Percentiles rank a stretch among this genome's conserved stretches.
Conservation (phyloP, 2,888 invertebrate genomes). For the Phyto melanocephala region DNA sequence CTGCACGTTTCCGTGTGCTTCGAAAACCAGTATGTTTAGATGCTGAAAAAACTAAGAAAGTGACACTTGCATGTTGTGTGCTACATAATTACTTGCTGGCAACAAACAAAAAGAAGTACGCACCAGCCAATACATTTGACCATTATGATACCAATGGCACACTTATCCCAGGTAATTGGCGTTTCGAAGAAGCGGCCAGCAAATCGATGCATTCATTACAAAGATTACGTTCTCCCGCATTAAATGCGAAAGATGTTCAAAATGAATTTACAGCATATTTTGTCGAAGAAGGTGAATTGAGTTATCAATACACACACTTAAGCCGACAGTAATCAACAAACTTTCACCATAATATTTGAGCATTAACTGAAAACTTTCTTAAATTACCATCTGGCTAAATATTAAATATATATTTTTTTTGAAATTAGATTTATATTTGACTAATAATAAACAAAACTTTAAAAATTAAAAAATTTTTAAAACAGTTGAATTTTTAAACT, state of each 20-base stretch:
- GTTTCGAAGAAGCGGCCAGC: background rate
- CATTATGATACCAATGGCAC: constrained; percentile 11
- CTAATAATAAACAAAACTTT: too few relatives aligned
- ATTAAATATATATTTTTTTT: too few relatives aligned
- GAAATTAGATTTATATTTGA: too few relatives aligned
- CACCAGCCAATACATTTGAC: constrained; percentile 8
- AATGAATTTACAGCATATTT: constrained; percentile 22
- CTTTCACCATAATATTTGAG: too few relatives aligned
- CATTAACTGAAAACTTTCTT: too few relatives aligned
- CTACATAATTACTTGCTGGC: constrained; percentile 16
- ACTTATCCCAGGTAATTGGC: constrained; percentile 7
- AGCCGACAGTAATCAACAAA: too few relatives aligned
- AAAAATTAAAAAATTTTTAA: too few relatives aligned
- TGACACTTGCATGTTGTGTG: too few relatives aligned
- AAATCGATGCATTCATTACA: constrained; percentile 11
- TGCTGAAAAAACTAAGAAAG: background rate
- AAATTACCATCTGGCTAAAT: too few relatives aligned
- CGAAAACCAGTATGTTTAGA: background rate
- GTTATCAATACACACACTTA: constrained; percentile 21
- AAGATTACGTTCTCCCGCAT: background rate
- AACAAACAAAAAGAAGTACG: constrained; percentile 17
- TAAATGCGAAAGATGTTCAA: constrained; percentile 9
- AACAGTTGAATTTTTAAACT: too few relatives aligned
- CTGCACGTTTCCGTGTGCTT: background rate
- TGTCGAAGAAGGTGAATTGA: constrained; percentile 27